A percentile compares a stretch with the other conserved stretches of the same genome.
These are phyloP conservation scores for Argopecten irradians DNA, from an alignment of 1,140 invertebrate genomes.

Conservation along the genomic window DNA sequence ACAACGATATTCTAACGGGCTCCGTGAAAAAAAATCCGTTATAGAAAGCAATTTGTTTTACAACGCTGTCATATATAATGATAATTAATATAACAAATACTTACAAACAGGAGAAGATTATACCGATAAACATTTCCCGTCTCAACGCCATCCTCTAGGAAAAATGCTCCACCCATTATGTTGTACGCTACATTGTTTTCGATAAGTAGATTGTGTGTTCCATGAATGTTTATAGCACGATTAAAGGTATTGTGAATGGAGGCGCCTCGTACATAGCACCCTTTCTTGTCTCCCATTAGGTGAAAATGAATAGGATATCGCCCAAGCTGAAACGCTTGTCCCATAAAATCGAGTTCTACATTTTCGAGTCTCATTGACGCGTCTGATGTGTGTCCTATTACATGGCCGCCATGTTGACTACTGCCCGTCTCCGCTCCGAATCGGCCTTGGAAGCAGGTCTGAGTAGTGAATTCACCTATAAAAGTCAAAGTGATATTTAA, in stretches of 20 bases:
- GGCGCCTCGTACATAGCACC: constrained; percentile 70
- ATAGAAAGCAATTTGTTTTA: too few relatives aligned
- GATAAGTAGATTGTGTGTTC: constrained; percentile 65
- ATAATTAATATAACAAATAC: too few relatives aligned
- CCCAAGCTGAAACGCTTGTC: constrained; percentile 75
- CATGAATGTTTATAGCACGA: constrained; percentile 76
- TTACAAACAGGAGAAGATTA: constrained; percentile 73
- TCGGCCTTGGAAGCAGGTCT: constrained; percentile 60
- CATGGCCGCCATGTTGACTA: constrained; percentile 47
- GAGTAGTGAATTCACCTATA: constrained; percentile 55
- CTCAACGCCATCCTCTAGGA: constrained; percentile 76
- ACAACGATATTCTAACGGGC: too few relatives aligned
- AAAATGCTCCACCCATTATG: constrained; percentile 74
- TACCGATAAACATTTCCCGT: constrained; percentile 70
- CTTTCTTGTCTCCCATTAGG: constrained; percentile 68
- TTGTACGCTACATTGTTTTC: constrained; percentile 69
- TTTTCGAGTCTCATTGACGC: constrained; percentile 56
- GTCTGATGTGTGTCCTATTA: constrained; percentile 66
- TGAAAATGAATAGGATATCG: constrained; percentile 76
- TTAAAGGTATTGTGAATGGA: constrained; percentile 74
- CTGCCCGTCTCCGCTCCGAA: constrained; percentile 51
- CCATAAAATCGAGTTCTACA: constrained; percentile 66
- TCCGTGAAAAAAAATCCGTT: too few relatives aligned
- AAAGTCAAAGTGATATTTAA: neutral
- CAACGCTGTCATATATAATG: too few relatives aligned